Base-by-base conservation (phyloP, 2,113 vertebrate genomes). In the Petrocephalus zakoni region DNA sequence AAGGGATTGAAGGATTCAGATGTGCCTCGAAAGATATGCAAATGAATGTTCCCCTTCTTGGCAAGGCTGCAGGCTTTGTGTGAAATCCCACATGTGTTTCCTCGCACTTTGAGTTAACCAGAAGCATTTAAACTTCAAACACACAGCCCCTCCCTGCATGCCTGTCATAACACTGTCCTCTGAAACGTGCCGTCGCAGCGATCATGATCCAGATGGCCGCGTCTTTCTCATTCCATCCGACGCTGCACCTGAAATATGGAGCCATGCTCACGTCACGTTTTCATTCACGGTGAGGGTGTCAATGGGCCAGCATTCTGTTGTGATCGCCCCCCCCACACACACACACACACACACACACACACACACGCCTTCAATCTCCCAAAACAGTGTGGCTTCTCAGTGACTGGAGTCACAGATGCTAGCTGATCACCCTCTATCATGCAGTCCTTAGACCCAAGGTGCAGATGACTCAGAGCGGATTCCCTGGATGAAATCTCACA, bases 101-200 rank as follows among this genome's bases (percentile, higher is more conserved):
- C 46, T 78, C 49, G 13, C 49, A 52, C 19, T 87, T 61, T 52
- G 47, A 52, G 87, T 37, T 78, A 88, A 88, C 68, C 49, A 72
- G 68, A 10, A 81, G 64, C 87, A 88, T 19, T 88, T 68, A 72
- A 87, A 87, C 64, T 53, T 37, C 64, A 88, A 88, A 88, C 22
- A 21, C n/a, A 6, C 22, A 10, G 15, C 52, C 49, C 49, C 52
- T 68, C 11, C 46, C n/a, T 6, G 22, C 5, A 19, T 15, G 42
- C 13, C 61, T 42, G 5, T 72, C 49, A 72, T 25, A 34, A 72
- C 21, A 11, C 7, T 11, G 25, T 17, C 42, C 22, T 51, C 86
- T 3, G 22, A 49, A 58, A 68, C 2, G 2, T 2, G 15, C 86
- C 11, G 2, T 0, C 25, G 4, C 13, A 15, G n/a, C 29, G 72